A percentile compares a stretch with the other conserved stretches of the same genome.
Conservation (phyloP, 2,113 vertebrate species). For the Rallus limicola region DNA sequence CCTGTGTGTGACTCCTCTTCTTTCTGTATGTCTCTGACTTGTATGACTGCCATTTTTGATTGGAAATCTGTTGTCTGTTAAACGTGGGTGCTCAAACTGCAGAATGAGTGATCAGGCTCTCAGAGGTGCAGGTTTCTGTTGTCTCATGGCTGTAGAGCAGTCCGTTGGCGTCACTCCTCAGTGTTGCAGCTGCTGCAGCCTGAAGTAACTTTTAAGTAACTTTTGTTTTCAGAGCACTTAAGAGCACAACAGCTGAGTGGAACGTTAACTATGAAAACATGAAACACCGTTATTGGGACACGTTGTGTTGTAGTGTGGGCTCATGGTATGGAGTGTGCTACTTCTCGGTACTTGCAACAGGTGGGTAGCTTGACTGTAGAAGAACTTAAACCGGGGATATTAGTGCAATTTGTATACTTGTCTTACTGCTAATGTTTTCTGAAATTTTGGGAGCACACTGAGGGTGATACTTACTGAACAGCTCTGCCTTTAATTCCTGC, state of each 20-base stretch:
- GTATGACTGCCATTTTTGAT: background rate
- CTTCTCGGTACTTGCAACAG: background rate
- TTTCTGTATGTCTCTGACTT: background rate
- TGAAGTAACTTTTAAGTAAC: background rate
- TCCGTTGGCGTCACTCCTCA: background rate
- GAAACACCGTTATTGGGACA: background rate
- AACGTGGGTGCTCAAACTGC: background rate
- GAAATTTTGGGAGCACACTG: background rate
- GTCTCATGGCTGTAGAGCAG: background rate
- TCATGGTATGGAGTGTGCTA: background rate
- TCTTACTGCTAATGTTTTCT: background rate
- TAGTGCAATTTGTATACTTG: background rate
- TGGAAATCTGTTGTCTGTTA: background rate
- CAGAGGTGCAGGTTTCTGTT: background rate
- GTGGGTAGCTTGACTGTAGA: background rate
- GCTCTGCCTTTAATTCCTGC: background rate
- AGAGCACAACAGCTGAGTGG: background rate
- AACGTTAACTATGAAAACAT: background rate
- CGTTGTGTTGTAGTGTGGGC: background rate
- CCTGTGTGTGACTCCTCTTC: accelerated
- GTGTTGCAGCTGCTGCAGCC: background rate
- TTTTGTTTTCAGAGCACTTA: background rate
- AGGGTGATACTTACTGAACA: background rate
- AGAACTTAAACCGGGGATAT: background rate
- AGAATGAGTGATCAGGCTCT: background rate